Conservation (phyloP, 1,140 invertebrate genomes). For the Bombus waltoni region DNA sequence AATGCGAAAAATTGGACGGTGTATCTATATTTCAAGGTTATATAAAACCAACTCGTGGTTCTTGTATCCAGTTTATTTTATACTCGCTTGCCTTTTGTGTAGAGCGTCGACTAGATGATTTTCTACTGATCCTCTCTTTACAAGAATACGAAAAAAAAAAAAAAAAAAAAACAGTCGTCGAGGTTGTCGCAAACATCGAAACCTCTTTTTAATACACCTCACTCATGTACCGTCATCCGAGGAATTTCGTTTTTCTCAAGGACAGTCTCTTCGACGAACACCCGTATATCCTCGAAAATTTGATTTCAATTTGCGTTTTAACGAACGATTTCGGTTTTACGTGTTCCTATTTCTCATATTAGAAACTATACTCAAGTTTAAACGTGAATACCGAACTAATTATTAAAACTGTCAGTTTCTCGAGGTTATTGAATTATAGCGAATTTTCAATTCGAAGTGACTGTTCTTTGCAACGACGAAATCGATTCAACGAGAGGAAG, state of each 20-base stretch:
- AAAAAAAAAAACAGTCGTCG: neutral
- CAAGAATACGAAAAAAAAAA: conserved; percentile 10
- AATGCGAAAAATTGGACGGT: neutral
- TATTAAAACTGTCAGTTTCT: neutral
- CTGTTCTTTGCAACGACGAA: neutral
- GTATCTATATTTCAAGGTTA: conserved; percentile 10
- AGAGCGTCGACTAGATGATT: conserved; percentile 38
- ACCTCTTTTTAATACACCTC: neutral
- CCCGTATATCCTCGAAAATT: neutral
- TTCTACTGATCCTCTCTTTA: conserved; percentile 32
- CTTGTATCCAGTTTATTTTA: conserved; percentile 37
- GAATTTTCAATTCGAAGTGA: neutral
- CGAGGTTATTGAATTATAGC: neutral
- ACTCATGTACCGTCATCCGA: neutral
- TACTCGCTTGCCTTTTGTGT: conserved; percentile 14
- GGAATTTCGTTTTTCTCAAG: neutral
- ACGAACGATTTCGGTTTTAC: neutral
- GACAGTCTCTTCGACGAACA: neutral
- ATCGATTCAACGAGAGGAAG: neutral
- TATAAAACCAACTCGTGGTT: conserved; percentile 7
- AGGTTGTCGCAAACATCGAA: conserved; percentile 3
- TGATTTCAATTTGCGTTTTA: neutral
- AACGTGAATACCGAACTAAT: neutral
- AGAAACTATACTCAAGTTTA: neutral
- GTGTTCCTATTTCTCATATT: neutral